Evolutionary conservation across 2,797 vertebrate species (phyloP), one percentile per base, ranked within the genome.

Genomic region (Hypotaenidia okinawae): DNA sequence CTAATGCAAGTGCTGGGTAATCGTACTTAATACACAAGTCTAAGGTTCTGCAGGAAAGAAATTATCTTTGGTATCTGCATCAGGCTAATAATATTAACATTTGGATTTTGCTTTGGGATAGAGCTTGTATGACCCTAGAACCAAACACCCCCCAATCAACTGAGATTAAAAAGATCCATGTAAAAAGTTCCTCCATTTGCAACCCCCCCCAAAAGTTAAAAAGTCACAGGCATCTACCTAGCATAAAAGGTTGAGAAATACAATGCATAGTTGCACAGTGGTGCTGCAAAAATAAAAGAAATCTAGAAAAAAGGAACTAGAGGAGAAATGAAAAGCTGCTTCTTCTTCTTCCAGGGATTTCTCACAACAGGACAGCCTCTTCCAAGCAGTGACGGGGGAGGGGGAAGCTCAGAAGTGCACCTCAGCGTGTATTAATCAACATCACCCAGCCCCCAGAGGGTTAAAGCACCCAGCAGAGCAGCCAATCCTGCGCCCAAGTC

Each of bases 101-200:
- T 99, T 99, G 99, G 99, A 99, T 99, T 99, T 99, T 99, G 99
- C 99, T 99, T 99, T 99, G 99, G 99, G 99, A 99, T 99, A 99
- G 99, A 99, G 99, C 99, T 99, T 98, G 98, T 98, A 98, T 99
- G 98, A 98, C 98, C 99, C 98, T 98, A 98, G 98, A 98, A 98
- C 98, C 98, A 98, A 98, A 98, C 96, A 97, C 97, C 97, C 98
- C 97, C 97, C 97, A 94, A 95, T 97, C 96, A 98, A 98, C 98
- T 98, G 98, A 98, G 98, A 98, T 97, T 98, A 98, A 98, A 98
- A 98, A 98, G 97, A 97, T 98, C 96, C 97, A 97, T 98, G 98
- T 98, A 98, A 98, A 98, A 98, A 98, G 97, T 98, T 98, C 98
- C 98, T 98, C 98, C 97, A 96, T 97, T 98, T 97, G 98, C 97